phyloP scores from a whole-genome alignment of 2,797 vertebrate species.

The Chrosomus eos region DNA sequence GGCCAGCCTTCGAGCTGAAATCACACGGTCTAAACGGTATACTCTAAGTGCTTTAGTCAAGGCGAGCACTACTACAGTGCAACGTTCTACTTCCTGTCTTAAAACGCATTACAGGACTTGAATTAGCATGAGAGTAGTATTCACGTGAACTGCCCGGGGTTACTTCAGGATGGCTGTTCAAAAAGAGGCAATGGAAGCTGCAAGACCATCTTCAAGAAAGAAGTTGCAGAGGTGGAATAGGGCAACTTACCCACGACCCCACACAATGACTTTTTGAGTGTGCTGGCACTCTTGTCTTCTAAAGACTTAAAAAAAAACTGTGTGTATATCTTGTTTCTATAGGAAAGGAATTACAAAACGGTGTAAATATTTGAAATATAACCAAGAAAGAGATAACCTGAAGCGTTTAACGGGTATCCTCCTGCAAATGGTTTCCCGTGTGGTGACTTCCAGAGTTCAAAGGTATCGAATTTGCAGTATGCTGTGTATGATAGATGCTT shows the following conservation, averaged over 20 bases:
- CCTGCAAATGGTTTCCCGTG: conserved; percentile 64
- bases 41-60: conserved; percentile 44
- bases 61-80: conserved; percentile 18
- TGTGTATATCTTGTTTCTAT: conserved; percentile 71
- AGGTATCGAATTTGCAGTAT: conserved; percentile 78
- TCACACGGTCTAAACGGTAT: conserved; percentile 8
- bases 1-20: conserved; percentile 10
- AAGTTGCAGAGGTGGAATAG: conserved; percentile 55
- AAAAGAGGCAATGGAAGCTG: neutral
- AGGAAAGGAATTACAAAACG: conserved; percentile 65
- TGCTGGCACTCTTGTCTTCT: conserved; percentile 80
- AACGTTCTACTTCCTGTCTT: conserved; percentile 45
- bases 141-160: neutral
- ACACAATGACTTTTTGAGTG: conserved; percentile 66
- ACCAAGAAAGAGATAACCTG: conserved; percentile 60
- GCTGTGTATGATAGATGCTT: conserved; percentile 83
- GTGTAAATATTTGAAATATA: conserved; percentile 70
- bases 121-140: neutral
- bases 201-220: neutral
- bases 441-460: conserved; percentile 62
- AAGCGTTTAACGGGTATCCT: neutral
- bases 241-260: conserved; percentile 64
- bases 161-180: neutral
- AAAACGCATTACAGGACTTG: conserved; percentile 14
- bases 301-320: conserved; percentile 69